These are phyloP conservation scores for Conops quadrifasciatus DNA, from an alignment of 2,888 invertebrate genomes.

Conservation along the genomic window DNA sequence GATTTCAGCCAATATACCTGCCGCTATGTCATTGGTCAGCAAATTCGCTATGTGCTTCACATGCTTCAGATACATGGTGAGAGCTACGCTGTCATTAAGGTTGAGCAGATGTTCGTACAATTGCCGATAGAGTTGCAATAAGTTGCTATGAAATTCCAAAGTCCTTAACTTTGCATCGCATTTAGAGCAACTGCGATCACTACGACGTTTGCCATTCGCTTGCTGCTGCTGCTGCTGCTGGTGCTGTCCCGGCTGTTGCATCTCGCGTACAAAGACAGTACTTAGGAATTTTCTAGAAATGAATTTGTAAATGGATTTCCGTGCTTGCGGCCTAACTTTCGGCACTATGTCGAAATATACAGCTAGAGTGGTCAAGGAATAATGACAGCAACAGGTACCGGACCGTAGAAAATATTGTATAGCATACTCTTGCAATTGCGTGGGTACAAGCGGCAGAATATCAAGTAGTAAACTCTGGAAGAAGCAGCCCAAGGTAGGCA, in stretches of 20 bases:
- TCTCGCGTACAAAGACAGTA: slow-evolving; percentile 52
- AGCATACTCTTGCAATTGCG: slow-evolving; percentile 54
- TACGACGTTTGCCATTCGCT: slow-evolving; percentile 28
- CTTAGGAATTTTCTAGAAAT: slow-evolving; percentile 56
- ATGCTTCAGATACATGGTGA: slow-evolving; percentile 58
- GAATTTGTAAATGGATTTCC: slow-evolving; percentile 59
- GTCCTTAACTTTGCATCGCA: slow-evolving; percentile 60
- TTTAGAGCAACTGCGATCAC: slow-evolving; percentile 46
- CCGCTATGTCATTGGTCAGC: slow-evolving; percentile 56
- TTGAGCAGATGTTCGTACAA: slow-evolving; percentile 40
- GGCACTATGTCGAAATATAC: slow-evolving; percentile 52
- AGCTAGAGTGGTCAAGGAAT: slow-evolving; percentile 51
- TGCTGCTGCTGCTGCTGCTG: slow-evolving; percentile 9
- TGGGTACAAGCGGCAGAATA: slow-evolving; percentile 49
- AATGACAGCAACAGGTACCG: slow-evolving; percentile 63
- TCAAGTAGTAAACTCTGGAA: slow-evolving; percentile 60
- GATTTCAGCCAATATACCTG: slow-evolving; percentile 59
- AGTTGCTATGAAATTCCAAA: slow-evolving; percentile 53
- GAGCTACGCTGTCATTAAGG: slow-evolving; percentile 41
- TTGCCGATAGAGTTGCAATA: slow-evolving; percentile 53
- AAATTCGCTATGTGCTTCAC: slow-evolving; percentile 60
- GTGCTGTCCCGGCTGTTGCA: slow-evolving; percentile 2
- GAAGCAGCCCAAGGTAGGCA: slow-evolving; percentile 54
- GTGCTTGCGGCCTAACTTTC: slow-evolving; percentile 49
- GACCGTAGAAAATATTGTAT: slow-evolving; percentile 55